phyloP scores from a whole-genome alignment of 2,113 vertebrate species.

The Anguilla rostrata region DNA sequence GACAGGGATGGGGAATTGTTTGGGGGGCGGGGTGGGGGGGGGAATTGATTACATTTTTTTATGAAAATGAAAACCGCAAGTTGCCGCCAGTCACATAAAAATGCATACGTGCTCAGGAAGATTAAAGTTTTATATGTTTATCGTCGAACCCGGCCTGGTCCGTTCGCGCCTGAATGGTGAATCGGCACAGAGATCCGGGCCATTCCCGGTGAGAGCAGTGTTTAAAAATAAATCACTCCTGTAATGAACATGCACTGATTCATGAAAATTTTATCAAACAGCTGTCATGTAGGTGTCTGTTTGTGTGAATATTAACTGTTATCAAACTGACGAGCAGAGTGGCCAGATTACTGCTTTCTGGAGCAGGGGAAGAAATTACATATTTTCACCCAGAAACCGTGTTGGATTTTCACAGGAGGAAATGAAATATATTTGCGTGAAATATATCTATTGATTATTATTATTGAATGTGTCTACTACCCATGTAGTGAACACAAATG shows the following conservation, averaged over 20 bases:
- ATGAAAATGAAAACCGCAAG: neutral
- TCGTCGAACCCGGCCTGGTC: too few species aligned
- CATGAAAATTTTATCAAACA: neutral
- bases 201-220: neutral
- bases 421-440: neutral
- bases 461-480: too few species aligned
- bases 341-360: neutral
- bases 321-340: neutral
- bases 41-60: too few species aligned
- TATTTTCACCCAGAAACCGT: neutral
- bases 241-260: neutral
- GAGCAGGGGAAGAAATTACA: neutral
- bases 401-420: neutral
- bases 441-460: too few species aligned
- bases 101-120: neutral
- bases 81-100: neutral
- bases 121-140: too few species aligned
- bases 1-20: too few species aligned
- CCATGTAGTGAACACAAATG: too few species aligned
- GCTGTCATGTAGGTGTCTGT: neutral
- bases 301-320: neutral
- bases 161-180: neutral
- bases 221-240: neutral
- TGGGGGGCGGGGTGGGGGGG: too few species aligned
- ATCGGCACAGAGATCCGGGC: neutral